Percentiles rank a stretch among this genome's conserved stretches.
phyloP scores from a whole-genome alignment of 2,797 vertebrate species.

The Brachyrhaphis roseni region DNA sequence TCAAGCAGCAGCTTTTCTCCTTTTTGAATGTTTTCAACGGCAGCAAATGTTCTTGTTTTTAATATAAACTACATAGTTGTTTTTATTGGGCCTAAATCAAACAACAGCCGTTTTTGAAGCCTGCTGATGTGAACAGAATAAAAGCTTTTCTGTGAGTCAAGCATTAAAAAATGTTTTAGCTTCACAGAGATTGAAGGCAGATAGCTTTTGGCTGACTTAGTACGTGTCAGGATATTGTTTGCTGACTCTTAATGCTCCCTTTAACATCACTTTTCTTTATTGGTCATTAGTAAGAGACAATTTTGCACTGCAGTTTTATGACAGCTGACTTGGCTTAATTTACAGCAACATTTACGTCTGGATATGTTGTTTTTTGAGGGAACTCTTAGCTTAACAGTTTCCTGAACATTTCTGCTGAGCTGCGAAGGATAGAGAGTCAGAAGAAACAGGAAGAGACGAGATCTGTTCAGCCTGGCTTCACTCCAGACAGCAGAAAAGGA shows the following conservation, averaged over 20 bases:
- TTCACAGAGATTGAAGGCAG: constrained; percentile 59
- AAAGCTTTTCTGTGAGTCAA: constrained; percentile 16
- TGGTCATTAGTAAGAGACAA: neutral
- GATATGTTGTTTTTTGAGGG: neutral
- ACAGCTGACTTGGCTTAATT: constrained; percentile 31
- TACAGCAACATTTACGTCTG: constrained; percentile 20
- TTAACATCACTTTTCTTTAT: constrained; percentile 22
- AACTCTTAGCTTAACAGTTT: constrained; percentile 59
- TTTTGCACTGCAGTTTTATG: constrained; percentile 20
- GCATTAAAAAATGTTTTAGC: constrained; percentile 68
- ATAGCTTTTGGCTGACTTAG: constrained; percentile 78
- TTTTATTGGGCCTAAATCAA: constrained; percentile 43
- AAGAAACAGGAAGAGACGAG: constrained; percentile 48
- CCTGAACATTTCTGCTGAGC: constrained; percentile 53
- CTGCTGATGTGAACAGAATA: neutral
- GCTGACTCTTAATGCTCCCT: constrained; percentile 22
- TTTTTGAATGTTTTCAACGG: constrained; percentile 32
- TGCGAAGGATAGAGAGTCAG: constrained; percentile 38
- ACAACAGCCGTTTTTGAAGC: constrained; percentile 30
- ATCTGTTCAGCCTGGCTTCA: constrained; percentile 56
- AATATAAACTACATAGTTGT: neutral
- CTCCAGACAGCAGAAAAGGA: constrained; percentile 51
- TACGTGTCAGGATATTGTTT: constrained; percentile 38
- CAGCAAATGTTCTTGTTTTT: constrained; percentile 8
- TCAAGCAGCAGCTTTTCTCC: constrained; percentile 13